phyloP scores from a whole-genome alignment of 2,797 vertebrate species.

The Girardinus metallicus region DNA sequence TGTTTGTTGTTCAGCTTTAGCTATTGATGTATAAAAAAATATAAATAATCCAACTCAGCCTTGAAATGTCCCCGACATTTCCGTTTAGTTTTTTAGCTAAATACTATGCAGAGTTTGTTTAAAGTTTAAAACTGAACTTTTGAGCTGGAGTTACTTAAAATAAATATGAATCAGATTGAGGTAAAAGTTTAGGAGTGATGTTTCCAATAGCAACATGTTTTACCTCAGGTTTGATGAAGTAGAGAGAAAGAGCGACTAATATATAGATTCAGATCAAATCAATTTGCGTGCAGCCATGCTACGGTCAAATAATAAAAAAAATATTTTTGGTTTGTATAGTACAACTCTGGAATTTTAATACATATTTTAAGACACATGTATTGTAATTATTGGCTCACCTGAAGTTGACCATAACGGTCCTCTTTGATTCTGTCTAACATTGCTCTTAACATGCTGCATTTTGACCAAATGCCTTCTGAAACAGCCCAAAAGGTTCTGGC shows the following conservation, averaged over 20 bases:
- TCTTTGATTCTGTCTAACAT: background rate
- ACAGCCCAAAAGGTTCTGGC: background rate
- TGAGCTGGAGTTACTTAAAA: background rate
- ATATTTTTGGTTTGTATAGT: background rate
- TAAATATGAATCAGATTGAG: background rate
- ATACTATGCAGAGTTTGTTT: background rate
- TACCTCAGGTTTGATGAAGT: background rate
- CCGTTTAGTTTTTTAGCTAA: background rate
- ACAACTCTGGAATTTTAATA: background rate
- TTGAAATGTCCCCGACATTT: background rate
- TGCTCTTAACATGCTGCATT: background rate
- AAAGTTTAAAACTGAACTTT: background rate
- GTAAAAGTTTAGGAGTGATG: background rate
- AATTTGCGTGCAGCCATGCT: background rate
- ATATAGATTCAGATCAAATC: background rate
- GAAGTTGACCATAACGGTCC: background rate
- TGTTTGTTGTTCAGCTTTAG: background rate
- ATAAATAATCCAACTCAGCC: background rate
- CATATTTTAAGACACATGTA: background rate
- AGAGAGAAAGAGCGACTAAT: background rate
- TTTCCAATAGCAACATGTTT: slow-evolving; percentile 1
- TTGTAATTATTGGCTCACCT: background rate
- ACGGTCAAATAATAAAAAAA: background rate
- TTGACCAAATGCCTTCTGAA: background rate
- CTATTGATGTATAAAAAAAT: background rate